Conservation (phyloP, 2,113 vertebrate genomes). For the Cinclus mexicanus region DNA sequence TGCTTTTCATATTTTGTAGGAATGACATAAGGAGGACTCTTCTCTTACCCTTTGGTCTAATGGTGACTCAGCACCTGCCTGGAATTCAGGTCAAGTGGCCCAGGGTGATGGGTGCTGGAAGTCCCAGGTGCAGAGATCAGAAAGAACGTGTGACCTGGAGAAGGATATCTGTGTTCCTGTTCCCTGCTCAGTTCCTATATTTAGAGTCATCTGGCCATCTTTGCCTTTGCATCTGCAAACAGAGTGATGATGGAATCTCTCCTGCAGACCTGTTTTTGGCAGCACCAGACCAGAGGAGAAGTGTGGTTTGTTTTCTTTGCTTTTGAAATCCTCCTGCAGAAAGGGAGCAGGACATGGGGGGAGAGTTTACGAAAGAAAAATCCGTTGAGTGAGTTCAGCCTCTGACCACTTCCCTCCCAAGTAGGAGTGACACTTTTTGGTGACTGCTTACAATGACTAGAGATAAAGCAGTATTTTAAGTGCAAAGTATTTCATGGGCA, state of each 20-base stretch:
- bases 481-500: neutral
- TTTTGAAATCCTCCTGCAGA: neutral
- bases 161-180: neutral
- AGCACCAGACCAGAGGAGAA: neutral
- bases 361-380: neutral
- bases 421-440: neutral
- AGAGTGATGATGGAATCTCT: neutral
- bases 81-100: neutral
- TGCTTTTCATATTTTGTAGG: neutral
- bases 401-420: neutral
- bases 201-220: neutral
- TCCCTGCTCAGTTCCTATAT: neutral
- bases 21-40: neutral
- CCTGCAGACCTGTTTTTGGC: neutral
- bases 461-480: neutral
- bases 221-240: fast-evolving
- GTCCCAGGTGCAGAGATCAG: neutral
- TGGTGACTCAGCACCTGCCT: neutral
- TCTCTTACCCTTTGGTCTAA: neutral
- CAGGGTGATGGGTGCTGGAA: neutral
- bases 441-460: neutral
- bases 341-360: neutral
- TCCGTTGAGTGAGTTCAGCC: neutral
- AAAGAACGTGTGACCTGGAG: fast-evolving
- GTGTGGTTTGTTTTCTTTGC: neutral